Percentiles rank a stretch among this genome's conserved stretches.
Conservation (phyloP, 2,113 vertebrate species). For the Ia io region DNA sequence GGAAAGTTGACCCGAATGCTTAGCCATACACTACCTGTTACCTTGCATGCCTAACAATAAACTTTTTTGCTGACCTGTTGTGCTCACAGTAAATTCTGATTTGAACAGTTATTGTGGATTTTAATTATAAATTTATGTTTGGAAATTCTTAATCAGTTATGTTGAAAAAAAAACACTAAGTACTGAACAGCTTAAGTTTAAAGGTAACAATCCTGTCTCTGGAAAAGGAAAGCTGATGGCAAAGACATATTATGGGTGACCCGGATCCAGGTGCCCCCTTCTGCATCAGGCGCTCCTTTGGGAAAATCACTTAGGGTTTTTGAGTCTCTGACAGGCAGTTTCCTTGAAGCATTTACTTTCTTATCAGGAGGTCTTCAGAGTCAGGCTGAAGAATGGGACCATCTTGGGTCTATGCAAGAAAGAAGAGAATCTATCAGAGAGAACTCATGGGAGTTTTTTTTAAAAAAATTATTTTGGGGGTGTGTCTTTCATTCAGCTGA, state of each 20-base stretch:
- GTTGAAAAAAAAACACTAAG: not conserved
- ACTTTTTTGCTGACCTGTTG: slow-evolving; percentile 43
- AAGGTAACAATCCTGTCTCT: not conserved
- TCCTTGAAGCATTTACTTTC: slow-evolving; percentile 16
- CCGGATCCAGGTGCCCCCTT: too few relatives aligned
- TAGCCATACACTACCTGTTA: not conserved
- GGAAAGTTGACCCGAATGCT: not conserved
- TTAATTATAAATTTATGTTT: not conserved
- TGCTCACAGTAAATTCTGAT: slow-evolving; percentile 4
- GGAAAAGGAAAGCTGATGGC: not conserved
- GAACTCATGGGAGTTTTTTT: not conserved
- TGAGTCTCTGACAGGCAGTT: not conserved
- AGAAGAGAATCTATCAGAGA: not conserved
- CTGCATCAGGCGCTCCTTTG: not conserved
- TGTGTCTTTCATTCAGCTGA: not conserved
- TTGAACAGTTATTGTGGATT: not conserved
- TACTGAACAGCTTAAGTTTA: not conserved
- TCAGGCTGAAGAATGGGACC: not conserved
- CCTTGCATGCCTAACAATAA: slow-evolving; percentile 57
- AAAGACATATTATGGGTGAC: not conserved
- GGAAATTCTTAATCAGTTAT: not conserved
- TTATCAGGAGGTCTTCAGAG: not conserved
- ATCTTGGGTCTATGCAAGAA: not conserved
- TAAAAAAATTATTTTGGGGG: not conserved
- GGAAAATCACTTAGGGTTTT: not conserved